phyloP scores from a whole-genome alignment of 1,140 invertebrate species.

The Drosophila arizonae region DNA sequence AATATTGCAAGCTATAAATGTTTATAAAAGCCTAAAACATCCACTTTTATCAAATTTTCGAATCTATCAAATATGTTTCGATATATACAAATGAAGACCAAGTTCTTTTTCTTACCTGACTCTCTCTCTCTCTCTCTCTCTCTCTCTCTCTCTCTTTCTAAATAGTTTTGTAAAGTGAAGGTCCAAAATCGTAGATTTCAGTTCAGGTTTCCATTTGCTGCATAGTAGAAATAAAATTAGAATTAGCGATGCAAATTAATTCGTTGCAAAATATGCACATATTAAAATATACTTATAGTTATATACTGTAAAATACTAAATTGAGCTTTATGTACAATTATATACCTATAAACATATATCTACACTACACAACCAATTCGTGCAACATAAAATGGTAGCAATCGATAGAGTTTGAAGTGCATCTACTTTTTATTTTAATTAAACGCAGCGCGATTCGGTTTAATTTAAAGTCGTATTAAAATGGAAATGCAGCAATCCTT shows the following conservation, averaged over 20 bases:
- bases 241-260: background rate
- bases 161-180: too few species aligned
- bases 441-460: background rate
- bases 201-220: background rate
- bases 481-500: slow-evolving; percentile 28
- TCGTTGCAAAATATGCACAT: background rate
- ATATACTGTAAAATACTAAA: background rate
- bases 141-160: too few species aligned
- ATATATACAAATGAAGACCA: too few species aligned
- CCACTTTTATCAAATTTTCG: too few species aligned
- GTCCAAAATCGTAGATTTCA: too few species aligned
- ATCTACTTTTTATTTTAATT: slow-evolving; percentile 10
- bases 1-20: too few species aligned
- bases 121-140: too few species aligned
- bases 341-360: background rate
- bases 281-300: background rate
- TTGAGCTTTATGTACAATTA: slow-evolving; percentile 1
- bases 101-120: too few species aligned
- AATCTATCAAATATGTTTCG: too few species aligned
- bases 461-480: slow-evolving; percentile 14
- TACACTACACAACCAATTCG: background rate
- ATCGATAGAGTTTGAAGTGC: background rate
- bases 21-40: too few species aligned
- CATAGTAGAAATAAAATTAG: background rate
- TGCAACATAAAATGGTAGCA: background rate